Evolutionary conservation across 2,888 invertebrate genomes (phyloP), one percentile per base, ranked within the genome.

Genomic region (Ametastegia equiseti): DNA sequence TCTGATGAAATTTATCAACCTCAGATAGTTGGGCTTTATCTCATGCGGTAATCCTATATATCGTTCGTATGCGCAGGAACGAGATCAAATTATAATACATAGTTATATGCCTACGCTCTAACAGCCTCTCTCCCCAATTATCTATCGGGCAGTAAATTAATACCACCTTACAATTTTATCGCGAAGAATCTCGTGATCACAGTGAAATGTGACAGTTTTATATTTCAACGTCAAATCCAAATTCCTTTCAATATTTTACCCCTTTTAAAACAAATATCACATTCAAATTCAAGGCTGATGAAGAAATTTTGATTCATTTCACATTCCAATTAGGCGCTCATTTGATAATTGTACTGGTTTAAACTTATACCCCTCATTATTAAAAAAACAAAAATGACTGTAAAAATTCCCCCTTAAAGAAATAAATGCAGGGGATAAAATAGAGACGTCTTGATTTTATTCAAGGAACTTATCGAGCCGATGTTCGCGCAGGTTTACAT

Each of bases 401-500:
- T n/a, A n/a, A n/a, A n/a, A n/a, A n/a, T n/a, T 67, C n/a, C 45
- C 30, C 47, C n/a, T 13, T 3, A 6, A 15, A 15, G 13, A 42
- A 42, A 77, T 6, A 30, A 77, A 27, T 67, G 27, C 50, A 67
- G 65, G 54, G 36, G 33, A 47, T 79, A 79, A 79, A 65, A 60
- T 45, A 79, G 79, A 79, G 5, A 79, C 79, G 65, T 79, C 65
- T 79, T 19, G 65, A 79, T 79, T 79, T 79, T 39, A 65, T 79
- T 79, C 60, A 79, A 80, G 69, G 80, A 69, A 67, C 47, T 80
- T 67, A 69, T 75, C 75, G 33, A 3, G 36, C 67, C 82, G n/a
- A 84, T 80, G 81, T 77, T 86, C 81, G 84, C 90, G 13, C 91
- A 96, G 95, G 95, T 97, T 67, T 97, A 95, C 90, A 94, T 97